Evolutionary conservation across 2,113 vertebrate species (phyloP).

Genomic region (Eidolon helvum): DNA sequence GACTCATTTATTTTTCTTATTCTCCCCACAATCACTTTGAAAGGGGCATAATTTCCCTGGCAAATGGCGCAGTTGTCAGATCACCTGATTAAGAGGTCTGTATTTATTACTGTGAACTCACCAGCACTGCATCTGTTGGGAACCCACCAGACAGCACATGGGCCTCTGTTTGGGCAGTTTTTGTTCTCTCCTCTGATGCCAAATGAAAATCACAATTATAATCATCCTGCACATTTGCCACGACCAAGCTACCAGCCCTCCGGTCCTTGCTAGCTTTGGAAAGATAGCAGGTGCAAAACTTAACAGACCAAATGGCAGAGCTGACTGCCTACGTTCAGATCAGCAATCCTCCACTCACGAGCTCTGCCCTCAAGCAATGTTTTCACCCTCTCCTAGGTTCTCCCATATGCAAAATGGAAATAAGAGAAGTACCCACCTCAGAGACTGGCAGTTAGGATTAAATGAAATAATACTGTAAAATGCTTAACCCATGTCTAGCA

Average conservation of each 20-base stretch:
- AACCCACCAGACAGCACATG: conserved; percentile 63
- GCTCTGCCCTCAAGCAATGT: neutral
- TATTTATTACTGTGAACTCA: conserved; percentile 70
- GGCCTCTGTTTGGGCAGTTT: conserved; percentile 56
- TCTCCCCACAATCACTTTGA: conserved; percentile 70
- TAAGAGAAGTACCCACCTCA: neutral
- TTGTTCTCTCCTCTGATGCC: conserved; percentile 63
- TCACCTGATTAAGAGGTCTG: conserved; percentile 79
- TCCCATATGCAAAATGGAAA: neutral
- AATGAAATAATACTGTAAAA: neutral
- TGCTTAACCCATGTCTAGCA: neutral
- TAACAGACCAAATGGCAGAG: no score
- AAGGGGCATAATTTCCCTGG: conserved; percentile 76
- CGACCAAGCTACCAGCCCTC: neutral
- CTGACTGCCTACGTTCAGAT: neutral
- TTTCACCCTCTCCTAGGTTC: neutral
- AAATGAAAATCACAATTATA: conserved; percentile 48
- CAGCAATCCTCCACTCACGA: neutral
- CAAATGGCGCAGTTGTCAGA: conserved; percentile 78
- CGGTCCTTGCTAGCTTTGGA: neutral
- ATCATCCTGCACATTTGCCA: neutral
- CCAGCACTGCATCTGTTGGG: conserved; percentile 55
- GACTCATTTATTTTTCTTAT: conserved; percentile 63
- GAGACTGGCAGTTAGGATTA: neutral
- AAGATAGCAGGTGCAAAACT: neutral